These are phyloP conservation scores for Tryphoninae sp. DNA, from an alignment of 2,888 invertebrate species.

Conservation along the genomic window DNA sequence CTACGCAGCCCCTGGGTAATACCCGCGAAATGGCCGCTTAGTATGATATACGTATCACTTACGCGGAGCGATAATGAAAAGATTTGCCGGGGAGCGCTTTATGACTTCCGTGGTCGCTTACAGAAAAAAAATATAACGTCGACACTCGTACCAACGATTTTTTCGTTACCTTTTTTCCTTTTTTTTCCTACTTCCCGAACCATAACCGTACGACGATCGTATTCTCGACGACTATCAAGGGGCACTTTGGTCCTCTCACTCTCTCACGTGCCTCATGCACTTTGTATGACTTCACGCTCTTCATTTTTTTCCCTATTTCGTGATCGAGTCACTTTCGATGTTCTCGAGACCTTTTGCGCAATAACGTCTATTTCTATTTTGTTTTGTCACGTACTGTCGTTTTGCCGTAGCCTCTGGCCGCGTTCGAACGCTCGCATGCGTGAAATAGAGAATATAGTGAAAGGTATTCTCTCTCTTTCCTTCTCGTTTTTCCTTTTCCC, in stretches of 20 bases:
- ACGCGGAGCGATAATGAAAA: slow-evolving; percentile 80
- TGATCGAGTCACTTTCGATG: slow-evolving; percentile 8
- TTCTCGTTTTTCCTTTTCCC: background rate
- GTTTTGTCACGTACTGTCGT: slow-evolving; percentile 51
- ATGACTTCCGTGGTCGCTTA: slow-evolving; percentile 77
- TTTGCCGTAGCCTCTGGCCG: slow-evolving; percentile 21
- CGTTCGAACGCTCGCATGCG: slow-evolving; percentile 1
- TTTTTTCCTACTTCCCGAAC: slow-evolving; percentile 43
- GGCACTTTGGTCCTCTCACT: slow-evolving; percentile 57
- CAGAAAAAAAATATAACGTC: slow-evolving; percentile 62
- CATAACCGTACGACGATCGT: slow-evolving; percentile 33
- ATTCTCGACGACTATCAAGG: slow-evolving; percentile 8
- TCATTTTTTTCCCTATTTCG: slow-evolving; percentile 24
- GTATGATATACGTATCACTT: slow-evolving; percentile 81
- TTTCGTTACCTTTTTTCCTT: slow-evolving; percentile 28
- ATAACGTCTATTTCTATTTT: slow-evolving; percentile 48
- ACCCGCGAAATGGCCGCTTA: slow-evolving; percentile 78
- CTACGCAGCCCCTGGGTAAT: slow-evolving; percentile 71
- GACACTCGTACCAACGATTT: slow-evolving; percentile 28
- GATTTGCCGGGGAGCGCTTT: slow-evolving; percentile 78
- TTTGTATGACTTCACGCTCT: background rate
- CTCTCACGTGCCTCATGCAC: background rate
- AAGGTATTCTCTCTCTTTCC: slow-evolving; percentile 13
- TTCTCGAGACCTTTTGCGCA: slow-evolving; percentile 13
- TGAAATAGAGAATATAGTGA: background rate